A percentile compares a stretch with the other conserved stretches of the same genome.
Evolutionary conservation across 1,140 invertebrate species (phyloP).

Genomic region (Mya arenaria): DNA sequence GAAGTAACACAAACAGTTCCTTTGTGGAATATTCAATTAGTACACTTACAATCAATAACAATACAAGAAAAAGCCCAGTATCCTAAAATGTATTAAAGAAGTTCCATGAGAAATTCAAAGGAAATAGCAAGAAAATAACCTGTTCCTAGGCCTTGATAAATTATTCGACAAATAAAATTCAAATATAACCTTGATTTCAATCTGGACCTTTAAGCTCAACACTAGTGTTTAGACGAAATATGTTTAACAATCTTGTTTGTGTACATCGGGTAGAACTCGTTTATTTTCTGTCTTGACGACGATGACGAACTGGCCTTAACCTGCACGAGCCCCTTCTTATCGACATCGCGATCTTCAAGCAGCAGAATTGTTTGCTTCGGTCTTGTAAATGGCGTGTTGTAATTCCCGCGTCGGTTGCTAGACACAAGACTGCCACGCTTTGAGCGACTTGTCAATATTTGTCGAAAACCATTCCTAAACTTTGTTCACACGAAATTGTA

Average conservation of each 20-base stretch:
- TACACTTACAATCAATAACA: too few relatives aligned
- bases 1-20: too few relatives aligned
- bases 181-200: too few relatives aligned
- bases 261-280: constrained; percentile 18
- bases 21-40: too few relatives aligned
- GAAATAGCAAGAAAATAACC: too few relatives aligned
- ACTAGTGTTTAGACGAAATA: too few relatives aligned
- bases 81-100: too few relatives aligned
- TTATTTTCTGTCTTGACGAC: background rate
- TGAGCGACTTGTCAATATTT: background rate
- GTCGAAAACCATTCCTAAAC: constrained; percentile 11
- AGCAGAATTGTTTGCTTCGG: background rate
- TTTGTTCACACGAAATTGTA: constrained; percentile 44
- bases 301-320: background rate
- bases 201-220: too few relatives aligned
- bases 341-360: background rate
- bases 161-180: too few relatives aligned
- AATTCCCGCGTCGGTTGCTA: background rate
- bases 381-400: background rate
- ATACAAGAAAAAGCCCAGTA: too few relatives aligned
- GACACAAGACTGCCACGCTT: background rate
- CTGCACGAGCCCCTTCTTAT: background rate
- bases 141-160: too few relatives aligned
- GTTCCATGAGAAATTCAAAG: too few relatives aligned
- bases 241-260: background rate